These are phyloP conservation scores for Amiota mariae DNA, from an alignment of 2,888 invertebrate genomes.

Conservation along the genomic window DNA sequence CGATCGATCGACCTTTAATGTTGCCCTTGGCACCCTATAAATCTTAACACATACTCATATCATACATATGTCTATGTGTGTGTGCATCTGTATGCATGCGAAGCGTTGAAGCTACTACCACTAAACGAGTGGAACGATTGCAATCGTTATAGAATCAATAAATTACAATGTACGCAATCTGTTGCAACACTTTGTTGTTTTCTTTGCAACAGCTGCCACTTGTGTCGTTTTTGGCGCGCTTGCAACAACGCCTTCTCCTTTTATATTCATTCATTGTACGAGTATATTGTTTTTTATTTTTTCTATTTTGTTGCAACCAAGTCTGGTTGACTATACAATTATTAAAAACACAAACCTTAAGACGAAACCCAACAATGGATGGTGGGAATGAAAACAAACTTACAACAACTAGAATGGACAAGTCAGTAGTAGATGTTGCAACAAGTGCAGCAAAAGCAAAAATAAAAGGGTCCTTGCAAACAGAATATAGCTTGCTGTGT, in stretches of 20 bases:
- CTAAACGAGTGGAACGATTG: conserved; percentile 6
- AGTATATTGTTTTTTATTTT: not conserved
- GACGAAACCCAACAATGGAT: too few species aligned
- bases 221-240: conserved; percentile 12
- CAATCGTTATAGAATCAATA: conserved; percentile 11
- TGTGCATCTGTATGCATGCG: too few species aligned
- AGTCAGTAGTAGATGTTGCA: not conserved
- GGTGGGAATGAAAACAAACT: not conserved
- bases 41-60: too few species aligned
- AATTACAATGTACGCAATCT: conserved; percentile 20
- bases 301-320: not conserved
- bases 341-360: not conserved
- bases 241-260: conserved; percentile 12
- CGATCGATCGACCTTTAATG: too few species aligned
- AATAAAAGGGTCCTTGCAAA: not conserved
- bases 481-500: conserved; percentile 2
- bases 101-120: not conserved
- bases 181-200: not conserved
- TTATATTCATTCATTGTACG: not conserved
- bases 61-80: too few species aligned
- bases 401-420: not conserved
- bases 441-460: conserved; percentile 9
- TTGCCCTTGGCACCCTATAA: too few species aligned
- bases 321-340: not conserved
- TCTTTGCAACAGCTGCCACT: not conserved